Conservation (phyloP, 2,797 vertebrate species). For the Gymnothorax javanicus region DNA sequence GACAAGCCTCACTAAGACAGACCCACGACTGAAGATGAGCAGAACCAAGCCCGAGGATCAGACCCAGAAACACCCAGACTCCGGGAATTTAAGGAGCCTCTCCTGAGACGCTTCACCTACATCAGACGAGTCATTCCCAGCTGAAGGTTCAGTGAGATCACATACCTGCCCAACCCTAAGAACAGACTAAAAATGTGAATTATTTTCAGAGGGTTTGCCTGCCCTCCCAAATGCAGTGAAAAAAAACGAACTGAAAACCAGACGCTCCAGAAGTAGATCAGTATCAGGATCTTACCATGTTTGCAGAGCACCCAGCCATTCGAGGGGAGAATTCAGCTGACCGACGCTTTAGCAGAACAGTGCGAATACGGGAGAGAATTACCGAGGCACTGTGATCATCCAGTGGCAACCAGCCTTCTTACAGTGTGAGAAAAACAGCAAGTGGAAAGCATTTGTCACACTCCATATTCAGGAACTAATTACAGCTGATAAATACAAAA, state of each 20-base stretch:
- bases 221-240: neutral
- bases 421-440: conserved; percentile 48
- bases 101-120: neutral
- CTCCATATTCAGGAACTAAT: conserved; percentile 38
- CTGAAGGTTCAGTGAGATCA: conserved; percentile 1
- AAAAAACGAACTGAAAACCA: conserved; percentile 19
- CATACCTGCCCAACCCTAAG: neutral
- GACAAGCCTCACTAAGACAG: too few relatives aligned
- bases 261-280: neutral
- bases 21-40: neutral
- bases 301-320: conserved; percentile 8
- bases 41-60: neutral
- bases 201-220: neutral
- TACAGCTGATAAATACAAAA: conserved; percentile 33
- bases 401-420: conserved; percentile 32
- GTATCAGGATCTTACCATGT: conserved; percentile 33
- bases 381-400: conserved; percentile 43
- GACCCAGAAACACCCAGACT: neutral
- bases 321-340: conserved; percentile 38
- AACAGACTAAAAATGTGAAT: neutral
- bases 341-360: conserved; percentile 32
- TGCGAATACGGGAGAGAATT: conserved; percentile 31
- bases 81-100: neutral
- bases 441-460: conserved; percentile 57
- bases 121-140: neutral